phyloP scores from a whole-genome alignment of 2,888 invertebrate genomes.

The Bursaphelenchus okinawaensis region DNA sequence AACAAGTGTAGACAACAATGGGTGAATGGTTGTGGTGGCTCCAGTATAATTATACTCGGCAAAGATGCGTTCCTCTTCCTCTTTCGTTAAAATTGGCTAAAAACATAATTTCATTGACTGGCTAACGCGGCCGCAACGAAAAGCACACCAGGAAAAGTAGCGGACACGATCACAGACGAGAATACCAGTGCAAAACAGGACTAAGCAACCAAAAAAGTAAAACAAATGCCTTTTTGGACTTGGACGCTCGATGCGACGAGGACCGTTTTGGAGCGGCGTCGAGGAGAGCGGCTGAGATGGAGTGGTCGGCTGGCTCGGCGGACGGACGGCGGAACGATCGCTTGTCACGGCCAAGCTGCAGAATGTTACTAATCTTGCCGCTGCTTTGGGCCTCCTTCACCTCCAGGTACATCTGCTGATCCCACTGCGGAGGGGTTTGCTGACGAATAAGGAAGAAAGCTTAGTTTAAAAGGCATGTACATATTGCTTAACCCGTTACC shows the following conservation, averaged over 20 bases:
- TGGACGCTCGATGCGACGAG: slow-evolving; percentile 32
- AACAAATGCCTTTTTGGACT: slow-evolving; percentile 40
- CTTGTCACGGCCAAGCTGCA: slow-evolving; percentile 35
- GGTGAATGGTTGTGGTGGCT: slow-evolving; percentile 97
- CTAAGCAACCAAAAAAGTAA: slow-evolving; percentile 6
- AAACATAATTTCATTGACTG: slow-evolving; percentile 21
- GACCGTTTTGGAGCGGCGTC: slow-evolving; percentile 40
- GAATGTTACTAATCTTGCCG: slow-evolving; percentile 6
- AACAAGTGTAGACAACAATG: slow-evolving; percentile 94
- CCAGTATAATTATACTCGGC: slow-evolving; percentile 78
- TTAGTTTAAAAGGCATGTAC: neutral
- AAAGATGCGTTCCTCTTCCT: slow-evolving; percentile 62
- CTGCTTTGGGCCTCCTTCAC: neutral
- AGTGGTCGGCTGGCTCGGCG: slow-evolving; percentile 32
- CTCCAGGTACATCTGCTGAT: slow-evolving; percentile 3
- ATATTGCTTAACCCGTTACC: neutral
- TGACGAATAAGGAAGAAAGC: neutral
- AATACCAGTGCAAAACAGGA: neutral
- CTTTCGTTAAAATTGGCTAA: slow-evolving; percentile 59
- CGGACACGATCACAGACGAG: neutral
- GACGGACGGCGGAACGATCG: slow-evolving; percentile 45
- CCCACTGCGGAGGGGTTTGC: neutral
- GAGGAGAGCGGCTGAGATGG: slow-evolving; percentile 45
- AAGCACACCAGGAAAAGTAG: neutral
- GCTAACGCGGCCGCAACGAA: neutral